phyloP scores from a whole-genome alignment of 2,888 invertebrate species.

The Drosophila paracracens region DNA sequence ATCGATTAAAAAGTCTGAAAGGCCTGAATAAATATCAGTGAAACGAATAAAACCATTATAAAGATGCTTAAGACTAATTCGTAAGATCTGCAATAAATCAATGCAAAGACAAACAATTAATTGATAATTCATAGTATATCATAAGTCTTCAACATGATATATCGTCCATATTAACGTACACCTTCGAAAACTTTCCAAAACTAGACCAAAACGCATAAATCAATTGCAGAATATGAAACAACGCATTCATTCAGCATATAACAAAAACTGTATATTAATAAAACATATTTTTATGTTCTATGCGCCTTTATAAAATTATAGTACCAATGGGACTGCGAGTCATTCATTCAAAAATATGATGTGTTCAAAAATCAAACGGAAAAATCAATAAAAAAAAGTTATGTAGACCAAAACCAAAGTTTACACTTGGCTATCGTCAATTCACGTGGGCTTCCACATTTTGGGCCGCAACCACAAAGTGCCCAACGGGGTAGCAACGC shows the following conservation, averaged over 20 bases:
- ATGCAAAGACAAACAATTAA: constrained; percentile 9
- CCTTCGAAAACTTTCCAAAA: constrained; percentile 21
- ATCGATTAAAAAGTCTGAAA: background rate
- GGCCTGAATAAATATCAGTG: background rate
- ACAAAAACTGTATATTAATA: constrained; percentile 17
- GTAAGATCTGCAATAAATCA: constrained; percentile 39
- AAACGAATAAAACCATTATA: background rate
- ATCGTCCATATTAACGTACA: constrained; percentile 16
- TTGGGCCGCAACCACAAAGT: constrained; percentile 42
- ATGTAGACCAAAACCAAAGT: constrained; percentile 17
- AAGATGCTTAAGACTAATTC: constrained; percentile 18
- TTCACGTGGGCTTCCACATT: constrained; percentile 46
- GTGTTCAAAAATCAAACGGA: constrained; percentile 22
- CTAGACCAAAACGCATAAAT: constrained; percentile 37
- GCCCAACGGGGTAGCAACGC: constrained; percentile 34
- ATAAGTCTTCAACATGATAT: constrained; percentile 26
- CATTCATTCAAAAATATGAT: constrained; percentile 36
- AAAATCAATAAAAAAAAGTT: constrained; percentile 28
- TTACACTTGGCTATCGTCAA: constrained; percentile 20
- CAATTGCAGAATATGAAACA: constrained; percentile 28
- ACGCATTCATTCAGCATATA: constrained; percentile 25
- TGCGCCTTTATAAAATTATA: constrained; percentile 19
- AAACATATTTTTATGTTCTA: constrained; percentile 27
- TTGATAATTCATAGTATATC: constrained; percentile 12
- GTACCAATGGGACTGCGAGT: constrained; percentile 36